These are phyloP conservation scores for Arctopsyche grandis DNA, from an alignment of 1,140 invertebrate genomes.

Conservation along the genomic window DNA sequence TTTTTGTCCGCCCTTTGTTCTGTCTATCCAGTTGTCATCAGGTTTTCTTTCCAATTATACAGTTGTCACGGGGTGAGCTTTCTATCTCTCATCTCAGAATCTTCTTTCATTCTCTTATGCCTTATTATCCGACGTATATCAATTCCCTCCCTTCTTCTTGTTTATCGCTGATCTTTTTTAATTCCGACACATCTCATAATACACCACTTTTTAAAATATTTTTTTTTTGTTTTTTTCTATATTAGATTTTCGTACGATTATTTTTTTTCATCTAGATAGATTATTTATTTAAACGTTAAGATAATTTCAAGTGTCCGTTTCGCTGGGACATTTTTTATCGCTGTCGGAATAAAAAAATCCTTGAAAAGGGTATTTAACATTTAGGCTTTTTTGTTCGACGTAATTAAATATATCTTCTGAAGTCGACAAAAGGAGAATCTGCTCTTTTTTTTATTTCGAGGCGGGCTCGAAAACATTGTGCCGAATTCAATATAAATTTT, in stretches of 20 bases:
- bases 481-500: background rate
- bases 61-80: slow-evolving; percentile 32
- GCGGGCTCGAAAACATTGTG: background rate
- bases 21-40: slow-evolving; percentile 41
- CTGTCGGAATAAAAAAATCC: background rate
- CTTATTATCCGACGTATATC: slow-evolving; percentile 3
- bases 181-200: background rate
- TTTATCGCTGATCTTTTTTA: slow-evolving; percentile 14
- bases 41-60: slow-evolving; percentile 44
- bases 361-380: background rate
- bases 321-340: background rate
- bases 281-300: slow-evolving; percentile 6
- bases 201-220: too few relatives aligned
- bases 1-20: slow-evolving; percentile 37
- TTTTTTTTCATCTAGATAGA: background rate
- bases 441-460: background rate
- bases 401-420: background rate
- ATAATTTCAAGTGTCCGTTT: background rate
- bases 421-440: background rate
- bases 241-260: background rate
- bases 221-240: too few relatives aligned
- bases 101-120: background rate
- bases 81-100: slow-evolving; percentile 29
- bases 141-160: background rate
- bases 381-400: background rate